Conservation (phyloP, 2,797 vertebrate genomes). For the Columba guinea region DNA sequence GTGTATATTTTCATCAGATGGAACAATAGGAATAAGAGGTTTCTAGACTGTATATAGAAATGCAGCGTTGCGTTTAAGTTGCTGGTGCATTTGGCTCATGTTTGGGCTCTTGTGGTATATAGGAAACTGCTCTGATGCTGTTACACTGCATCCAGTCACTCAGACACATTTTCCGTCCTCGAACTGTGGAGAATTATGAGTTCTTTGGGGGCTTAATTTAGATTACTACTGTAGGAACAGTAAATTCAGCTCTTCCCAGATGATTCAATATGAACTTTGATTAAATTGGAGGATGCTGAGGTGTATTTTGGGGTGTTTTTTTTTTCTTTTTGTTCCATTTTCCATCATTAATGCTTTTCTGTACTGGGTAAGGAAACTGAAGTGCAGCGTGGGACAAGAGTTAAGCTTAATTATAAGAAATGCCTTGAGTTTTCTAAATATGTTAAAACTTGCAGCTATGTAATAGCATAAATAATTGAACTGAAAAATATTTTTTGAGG, state of each 20-base stretch:
- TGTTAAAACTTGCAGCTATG: slow-evolving; percentile 30
- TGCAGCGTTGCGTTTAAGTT: not conserved
- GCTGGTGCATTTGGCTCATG: not conserved
- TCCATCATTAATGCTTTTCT: not conserved
- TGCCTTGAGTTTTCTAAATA: not conserved
- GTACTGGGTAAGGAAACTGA: not conserved
- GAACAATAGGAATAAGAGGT: not conserved
- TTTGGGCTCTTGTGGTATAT: not conserved
- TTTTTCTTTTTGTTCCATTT: not conserved
- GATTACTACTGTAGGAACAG: not conserved
- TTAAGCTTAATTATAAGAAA: slow-evolving; percentile 15
- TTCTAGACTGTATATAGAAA: not conserved
- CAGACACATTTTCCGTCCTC: not conserved
- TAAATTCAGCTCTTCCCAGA: not conserved
- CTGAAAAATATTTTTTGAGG: not conserved
- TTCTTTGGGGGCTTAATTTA: not conserved
- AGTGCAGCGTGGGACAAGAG: not conserved
- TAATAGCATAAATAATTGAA: not conserved
- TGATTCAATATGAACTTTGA: not conserved
- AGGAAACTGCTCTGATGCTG: not conserved
- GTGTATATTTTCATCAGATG: not conserved
- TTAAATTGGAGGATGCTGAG: not conserved
- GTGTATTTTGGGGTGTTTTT: not conserved
- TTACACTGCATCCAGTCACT: not conserved
- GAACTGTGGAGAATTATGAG: not conserved